phyloP scores from a whole-genome alignment of 2,797 vertebrate genomes.

The Tamandua tetradactyla region DNA sequence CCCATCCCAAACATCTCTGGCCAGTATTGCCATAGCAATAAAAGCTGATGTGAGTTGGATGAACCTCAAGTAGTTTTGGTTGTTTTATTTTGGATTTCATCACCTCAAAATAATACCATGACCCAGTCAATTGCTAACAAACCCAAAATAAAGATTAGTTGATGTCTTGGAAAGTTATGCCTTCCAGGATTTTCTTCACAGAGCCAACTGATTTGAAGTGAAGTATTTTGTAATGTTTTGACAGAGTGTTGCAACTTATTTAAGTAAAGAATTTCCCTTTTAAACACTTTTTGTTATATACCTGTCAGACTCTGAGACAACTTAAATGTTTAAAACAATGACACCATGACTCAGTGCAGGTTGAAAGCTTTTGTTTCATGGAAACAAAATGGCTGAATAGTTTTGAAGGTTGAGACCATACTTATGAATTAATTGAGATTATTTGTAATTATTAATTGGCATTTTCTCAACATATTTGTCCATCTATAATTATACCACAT shows the following conservation, averaged over 20 bases:
- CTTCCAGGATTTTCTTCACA: not conserved
- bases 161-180: not conserved
- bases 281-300: not conserved
- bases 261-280: conserved; percentile 30
- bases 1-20: not conserved
- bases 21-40: not conserved
- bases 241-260: not conserved
- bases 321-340: not conserved
- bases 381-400: not conserved
- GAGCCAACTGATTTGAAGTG: not conserved
- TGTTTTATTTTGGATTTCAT: not conserved
- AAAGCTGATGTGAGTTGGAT: not conserved
- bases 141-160: not conserved
- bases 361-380: not conserved
- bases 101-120: not conserved
- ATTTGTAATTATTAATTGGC: not conserved
- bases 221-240: not conserved
- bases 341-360: not conserved
- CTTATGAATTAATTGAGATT: not conserved
- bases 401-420: not conserved
- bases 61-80: not conserved
- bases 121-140: not conserved
- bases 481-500: not conserved
- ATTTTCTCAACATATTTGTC: not conserved
- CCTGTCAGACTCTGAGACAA: conserved; percentile 13